A percentile compares a stretch with the other conserved stretches of the same genome.
Conservation (phyloP, 2,797 vertebrate genomes). For the Cossypha polioptera region DNA sequence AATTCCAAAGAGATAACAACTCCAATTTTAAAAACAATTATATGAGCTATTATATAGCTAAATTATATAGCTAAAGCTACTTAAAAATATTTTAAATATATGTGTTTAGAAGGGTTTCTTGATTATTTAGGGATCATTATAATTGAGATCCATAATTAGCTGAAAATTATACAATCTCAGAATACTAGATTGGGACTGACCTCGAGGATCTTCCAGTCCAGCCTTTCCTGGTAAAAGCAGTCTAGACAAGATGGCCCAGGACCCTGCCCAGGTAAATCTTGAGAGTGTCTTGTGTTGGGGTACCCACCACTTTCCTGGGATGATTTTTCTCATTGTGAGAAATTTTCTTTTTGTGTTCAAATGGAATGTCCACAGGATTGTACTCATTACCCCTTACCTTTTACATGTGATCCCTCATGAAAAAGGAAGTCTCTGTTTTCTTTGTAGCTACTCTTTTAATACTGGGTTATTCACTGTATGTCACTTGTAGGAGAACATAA, state of each 20-base stretch:
- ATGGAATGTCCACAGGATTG: neutral
- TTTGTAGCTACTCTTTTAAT: neutral
- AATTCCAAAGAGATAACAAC: neutral
- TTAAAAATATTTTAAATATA: neutral
- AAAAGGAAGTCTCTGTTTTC: neutral
- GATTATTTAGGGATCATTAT: slow-evolving; percentile 13
- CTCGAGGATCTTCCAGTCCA: neutral
- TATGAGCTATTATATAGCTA: neutral
- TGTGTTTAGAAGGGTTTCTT: neutral
- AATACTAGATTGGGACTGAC: neutral
- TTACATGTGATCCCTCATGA: too few species aligned
- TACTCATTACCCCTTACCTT: neutral
- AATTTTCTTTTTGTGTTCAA: neutral
- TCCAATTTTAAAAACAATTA: slow-evolving; percentile 34
- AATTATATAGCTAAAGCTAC: neutral
- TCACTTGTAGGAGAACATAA: neutral
- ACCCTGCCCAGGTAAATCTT: neutral
- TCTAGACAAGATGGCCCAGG: neutral
- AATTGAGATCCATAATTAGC: neutral
- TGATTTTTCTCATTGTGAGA: neutral
- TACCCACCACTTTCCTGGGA: neutral
- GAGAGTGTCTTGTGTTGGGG: neutral
- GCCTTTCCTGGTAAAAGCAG: neutral
- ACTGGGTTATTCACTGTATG: neutral
- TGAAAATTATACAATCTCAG: neutral